Percentiles rank a stretch among this genome's conserved stretches.
phyloP scores from a whole-genome alignment of 2,113 vertebrate species.

The Nymphicus hollandicus region DNA sequence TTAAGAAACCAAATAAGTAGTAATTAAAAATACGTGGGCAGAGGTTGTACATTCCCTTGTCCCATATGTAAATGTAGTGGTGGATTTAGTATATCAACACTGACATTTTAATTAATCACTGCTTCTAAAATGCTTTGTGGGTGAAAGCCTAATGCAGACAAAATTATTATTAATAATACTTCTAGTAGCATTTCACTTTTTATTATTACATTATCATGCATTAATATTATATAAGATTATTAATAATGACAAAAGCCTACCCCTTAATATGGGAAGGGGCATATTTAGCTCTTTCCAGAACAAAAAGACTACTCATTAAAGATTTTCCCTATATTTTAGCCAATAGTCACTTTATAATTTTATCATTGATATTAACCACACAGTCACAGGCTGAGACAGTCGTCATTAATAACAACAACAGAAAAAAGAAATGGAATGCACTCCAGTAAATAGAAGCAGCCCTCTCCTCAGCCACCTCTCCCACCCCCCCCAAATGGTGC shows the following conservation, averaged over 20 bases:
- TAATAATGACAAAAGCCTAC: neutral
- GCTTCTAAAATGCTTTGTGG: constrained; percentile 14
- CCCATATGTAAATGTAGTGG: neutral
- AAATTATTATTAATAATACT: neutral
- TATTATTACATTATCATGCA: constrained; percentile 1
- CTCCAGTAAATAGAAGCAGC: constrained; percentile 37
- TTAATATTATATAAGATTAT: constrained; percentile 36
- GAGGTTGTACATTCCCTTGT: neutral
- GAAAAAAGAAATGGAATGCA: constrained; percentile 52
- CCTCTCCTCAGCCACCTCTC: neutral
- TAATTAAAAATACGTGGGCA: constrained; percentile 44
- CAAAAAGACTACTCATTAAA: neutral
- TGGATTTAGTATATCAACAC: constrained; percentile 32
- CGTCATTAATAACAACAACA: constrained; percentile 20
- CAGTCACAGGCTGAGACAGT: neutral
- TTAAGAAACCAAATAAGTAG: constrained; percentile 39
- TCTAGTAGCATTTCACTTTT: neutral
- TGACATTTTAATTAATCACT: constrained; percentile 46
- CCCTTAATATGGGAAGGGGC: neutral
- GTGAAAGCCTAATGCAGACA: neutral
- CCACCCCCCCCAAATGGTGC: neutral
- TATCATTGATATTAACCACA: neutral
- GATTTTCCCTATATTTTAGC: neutral
- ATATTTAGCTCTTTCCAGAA: neutral
- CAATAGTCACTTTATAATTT: neutral